Evolutionary conservation across 2,797 vertebrate species (phyloP), one percentile per base, ranked within the genome.

Genomic region (Rhincodon typus): DNA sequence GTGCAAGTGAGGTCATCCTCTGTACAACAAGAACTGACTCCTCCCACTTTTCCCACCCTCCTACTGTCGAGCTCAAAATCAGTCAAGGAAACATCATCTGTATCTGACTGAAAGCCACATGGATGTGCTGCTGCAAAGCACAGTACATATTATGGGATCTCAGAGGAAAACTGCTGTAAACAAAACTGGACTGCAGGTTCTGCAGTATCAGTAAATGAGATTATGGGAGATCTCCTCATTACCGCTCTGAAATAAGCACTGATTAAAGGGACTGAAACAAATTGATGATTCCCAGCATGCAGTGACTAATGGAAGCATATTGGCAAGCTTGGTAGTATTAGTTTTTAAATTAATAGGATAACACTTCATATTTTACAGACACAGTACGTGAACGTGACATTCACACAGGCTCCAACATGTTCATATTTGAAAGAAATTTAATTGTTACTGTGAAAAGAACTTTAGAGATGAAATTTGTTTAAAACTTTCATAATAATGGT

Each of bases 381-480:
- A 57, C 57, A 57, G 57, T 42, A 38, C 4, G 0, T 93, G 62
- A 93, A 67, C 25, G 62, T 2, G 1, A 93, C 88, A 91, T 34
- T 62, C 53, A 91, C 88, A 19, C 90, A 69, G 62, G 90, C 23
- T n/a, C 87, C 30, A 66, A 62, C 87, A 90, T 90, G 87, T 62
- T 90, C 53, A 62, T n/a, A n/a, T 88, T 34, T 17, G 34, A 17
- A 90, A 66, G n/a, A 15, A 34, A 90, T 2, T 12, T 13, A 27
- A 90, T 30, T 62, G 87, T 57, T 30, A n/a, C 30, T 90, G 30
- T n/a, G 53, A 62, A 34, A 17, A 34, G 27, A 90, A 90, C n/a
- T 34, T 90, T 57, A 90, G 87, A 34, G 87, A 57, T 90, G 50
- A 66, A 90, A 62, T 90, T 88, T 90, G 50, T 66, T 90, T 90